phyloP scores from a whole-genome alignment of 2,113 vertebrate species.

The Burhinus bistriatus region DNA sequence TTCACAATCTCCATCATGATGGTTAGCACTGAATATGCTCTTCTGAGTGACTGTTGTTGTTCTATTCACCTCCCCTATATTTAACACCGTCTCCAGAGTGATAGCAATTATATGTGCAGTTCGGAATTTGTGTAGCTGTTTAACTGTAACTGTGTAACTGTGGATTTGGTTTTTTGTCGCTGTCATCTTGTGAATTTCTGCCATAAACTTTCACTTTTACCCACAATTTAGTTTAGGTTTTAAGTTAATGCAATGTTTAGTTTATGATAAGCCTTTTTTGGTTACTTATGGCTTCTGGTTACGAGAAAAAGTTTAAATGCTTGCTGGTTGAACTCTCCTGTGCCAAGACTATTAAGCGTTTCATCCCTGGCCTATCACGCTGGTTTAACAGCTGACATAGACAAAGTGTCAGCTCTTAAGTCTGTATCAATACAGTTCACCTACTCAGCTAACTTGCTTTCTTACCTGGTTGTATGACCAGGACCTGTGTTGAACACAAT shows the following conservation, averaged over 20 bases:
- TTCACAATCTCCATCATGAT: not conserved
- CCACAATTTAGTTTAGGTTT: not conserved
- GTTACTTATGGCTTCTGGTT: not conserved
- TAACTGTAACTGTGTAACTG: too few relatives aligned
- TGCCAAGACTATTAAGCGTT: not conserved
- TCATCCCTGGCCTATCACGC: not conserved
- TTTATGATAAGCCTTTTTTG: not conserved
- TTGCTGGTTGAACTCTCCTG: not conserved
- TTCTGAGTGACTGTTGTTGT: not conserved
- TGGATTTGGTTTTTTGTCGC: not conserved
- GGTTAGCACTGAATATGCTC: not conserved
- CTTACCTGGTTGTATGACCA: not conserved
- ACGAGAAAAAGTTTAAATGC: not conserved
- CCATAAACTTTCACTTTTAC: not conserved
- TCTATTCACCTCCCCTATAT: not conserved
- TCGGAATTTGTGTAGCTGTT: not conserved
- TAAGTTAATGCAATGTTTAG: not conserved
- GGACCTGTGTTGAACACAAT: not conserved
- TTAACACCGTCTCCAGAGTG: accelerated
- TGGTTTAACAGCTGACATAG: not conserved
- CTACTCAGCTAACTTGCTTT: not conserved
- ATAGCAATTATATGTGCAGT: not conserved
- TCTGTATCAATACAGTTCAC: not conserved
- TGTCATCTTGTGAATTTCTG: not conserved
- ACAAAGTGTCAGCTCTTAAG: not conserved